phyloP scores from a whole-genome alignment of 2,888 invertebrate genomes.

The Eurytoma adleriae region DNA sequence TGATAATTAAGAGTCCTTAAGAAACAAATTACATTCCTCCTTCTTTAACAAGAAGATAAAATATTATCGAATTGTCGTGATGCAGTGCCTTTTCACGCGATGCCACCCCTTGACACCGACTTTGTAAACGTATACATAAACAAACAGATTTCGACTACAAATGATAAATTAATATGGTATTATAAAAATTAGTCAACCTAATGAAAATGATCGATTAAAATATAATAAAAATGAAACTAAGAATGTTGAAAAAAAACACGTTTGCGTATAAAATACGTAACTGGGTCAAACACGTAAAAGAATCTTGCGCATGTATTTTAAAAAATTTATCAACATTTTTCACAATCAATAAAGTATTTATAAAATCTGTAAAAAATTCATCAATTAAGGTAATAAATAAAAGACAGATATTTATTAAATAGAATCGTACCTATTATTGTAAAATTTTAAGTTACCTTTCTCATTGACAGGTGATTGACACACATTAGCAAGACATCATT shows the following conservation, averaged over 20 bases:
- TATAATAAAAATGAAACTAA: not conserved
- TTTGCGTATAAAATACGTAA: not conserved
- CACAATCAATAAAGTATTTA: not conserved
- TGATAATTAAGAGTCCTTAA: too few relatives aligned
- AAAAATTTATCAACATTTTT: not conserved
- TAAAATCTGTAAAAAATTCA: not conserved
- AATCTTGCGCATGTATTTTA: not conserved
- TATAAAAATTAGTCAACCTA: not conserved
- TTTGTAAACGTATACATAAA: too few relatives aligned
- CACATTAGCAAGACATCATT: conserved; percentile 22
- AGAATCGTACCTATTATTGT: conserved; percentile 4
- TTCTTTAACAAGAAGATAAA: too few relatives aligned
- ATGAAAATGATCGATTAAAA: conserved; percentile 4
- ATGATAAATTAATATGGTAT: too few relatives aligned
- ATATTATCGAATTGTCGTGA: conserved; percentile 40
- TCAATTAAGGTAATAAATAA: not conserved
- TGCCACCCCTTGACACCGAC: not conserved
- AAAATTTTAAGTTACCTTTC: conserved; percentile 30
- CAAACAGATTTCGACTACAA: too few relatives aligned
- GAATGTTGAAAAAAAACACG: too few relatives aligned
- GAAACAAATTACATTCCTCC: too few relatives aligned
- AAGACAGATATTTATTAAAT: not conserved
- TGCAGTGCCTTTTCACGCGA: conserved; percentile 49
- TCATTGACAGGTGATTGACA: conserved; percentile 9
- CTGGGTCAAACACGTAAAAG: too few relatives aligned